A percentile compares a stretch with the other conserved stretches of the same genome.
These are phyloP conservation scores for Cassiopea andromeda DNA, from an alignment of 30 jellyfish, hydroid and myxozoan genomes.

Conservation along the genomic window DNA sequence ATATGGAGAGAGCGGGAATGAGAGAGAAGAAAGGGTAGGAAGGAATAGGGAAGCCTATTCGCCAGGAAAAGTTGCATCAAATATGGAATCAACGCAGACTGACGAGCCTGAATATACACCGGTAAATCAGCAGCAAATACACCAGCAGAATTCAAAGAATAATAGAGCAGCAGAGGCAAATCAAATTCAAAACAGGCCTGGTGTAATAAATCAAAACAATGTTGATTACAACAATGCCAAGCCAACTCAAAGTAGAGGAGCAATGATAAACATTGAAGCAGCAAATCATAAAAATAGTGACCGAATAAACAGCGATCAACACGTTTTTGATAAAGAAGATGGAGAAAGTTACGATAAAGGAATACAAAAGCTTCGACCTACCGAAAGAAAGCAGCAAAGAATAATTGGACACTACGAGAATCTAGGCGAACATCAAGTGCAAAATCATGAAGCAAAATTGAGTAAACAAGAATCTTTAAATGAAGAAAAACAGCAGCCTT, in stretches of 20 bases:
- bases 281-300: not conserved
- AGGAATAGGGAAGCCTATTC: constrained; percentile 20
- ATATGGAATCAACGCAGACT: constrained; percentile 54
- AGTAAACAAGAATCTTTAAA: constrained; percentile 11
- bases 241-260: not conserved
- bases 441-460: constrained; percentile 17
- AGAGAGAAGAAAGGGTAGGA: constrained; percentile 32
- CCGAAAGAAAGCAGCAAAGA: constrained; percentile 12
- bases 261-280: not conserved
- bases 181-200: not conserved
- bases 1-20: constrained; percentile 26
- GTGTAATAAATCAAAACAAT: constrained; percentile 2
- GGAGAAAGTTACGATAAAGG: not conserved
- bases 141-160: not conserved
- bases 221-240: not conserved
- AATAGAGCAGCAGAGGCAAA: not conserved
- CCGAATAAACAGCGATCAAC: not conserved
- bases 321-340: not conserved
- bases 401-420: constrained; percentile 22
- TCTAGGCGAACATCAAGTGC: constrained; percentile 39
- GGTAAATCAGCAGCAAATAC: constrained; percentile 19
- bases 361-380: not conserved
- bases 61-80: constrained; percentile 33
- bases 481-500: constrained; percentile 28
- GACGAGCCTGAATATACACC: constrained; percentile 69